These are phyloP conservation scores for Epizoanthus stellaris DNA, from an alignment of 92 coral and sea anemone species.

Conservation along the genomic window DNA sequence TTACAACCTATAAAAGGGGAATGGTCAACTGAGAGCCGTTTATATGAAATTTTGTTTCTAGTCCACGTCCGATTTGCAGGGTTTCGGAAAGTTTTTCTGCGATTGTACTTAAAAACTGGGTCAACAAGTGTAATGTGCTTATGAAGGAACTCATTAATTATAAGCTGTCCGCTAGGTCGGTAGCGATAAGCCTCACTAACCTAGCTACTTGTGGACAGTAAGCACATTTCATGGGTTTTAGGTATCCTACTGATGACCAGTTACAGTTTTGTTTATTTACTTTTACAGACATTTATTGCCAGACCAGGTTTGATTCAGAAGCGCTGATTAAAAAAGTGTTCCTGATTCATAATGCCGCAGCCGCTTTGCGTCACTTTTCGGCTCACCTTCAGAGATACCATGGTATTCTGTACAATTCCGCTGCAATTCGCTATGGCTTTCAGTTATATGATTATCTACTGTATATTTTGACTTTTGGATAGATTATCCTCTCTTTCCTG, in stretches of 20 bases:
- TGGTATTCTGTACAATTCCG: too few relatives aligned
- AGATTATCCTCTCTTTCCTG: too few relatives aligned
- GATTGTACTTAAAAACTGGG: neutral
- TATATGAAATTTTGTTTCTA: neutral
- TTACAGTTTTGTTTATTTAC: conserved; percentile 10
- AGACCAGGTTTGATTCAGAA: neutral
- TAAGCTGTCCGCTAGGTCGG: neutral
- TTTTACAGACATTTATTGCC: neutral
- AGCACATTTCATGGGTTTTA: conserved; percentile 3
- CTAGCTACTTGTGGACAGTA: neutral
- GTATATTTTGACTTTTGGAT: too few relatives aligned
- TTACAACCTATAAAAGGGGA: too few relatives aligned
- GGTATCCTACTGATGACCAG: conserved; percentile 6
- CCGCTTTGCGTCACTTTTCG: neutral
- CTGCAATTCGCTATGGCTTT: too few relatives aligned
- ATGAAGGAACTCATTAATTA: conserved; percentile 15
- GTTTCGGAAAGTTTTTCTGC: neutral
- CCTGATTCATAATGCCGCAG: neutral
- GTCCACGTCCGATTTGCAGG: neutral
- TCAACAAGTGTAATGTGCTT: conserved; percentile 14
- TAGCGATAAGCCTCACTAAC: conserved; percentile 10
- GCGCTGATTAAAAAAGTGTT: conserved; percentile 11
- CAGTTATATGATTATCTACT: too few relatives aligned
- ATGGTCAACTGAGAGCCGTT: too few relatives aligned
- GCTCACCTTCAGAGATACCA: too few relatives aligned